These are phyloP conservation scores for Mionectes macconnelli DNA, from an alignment of 2,113 vertebrate genomes.

Conservation along the genomic window DNA sequence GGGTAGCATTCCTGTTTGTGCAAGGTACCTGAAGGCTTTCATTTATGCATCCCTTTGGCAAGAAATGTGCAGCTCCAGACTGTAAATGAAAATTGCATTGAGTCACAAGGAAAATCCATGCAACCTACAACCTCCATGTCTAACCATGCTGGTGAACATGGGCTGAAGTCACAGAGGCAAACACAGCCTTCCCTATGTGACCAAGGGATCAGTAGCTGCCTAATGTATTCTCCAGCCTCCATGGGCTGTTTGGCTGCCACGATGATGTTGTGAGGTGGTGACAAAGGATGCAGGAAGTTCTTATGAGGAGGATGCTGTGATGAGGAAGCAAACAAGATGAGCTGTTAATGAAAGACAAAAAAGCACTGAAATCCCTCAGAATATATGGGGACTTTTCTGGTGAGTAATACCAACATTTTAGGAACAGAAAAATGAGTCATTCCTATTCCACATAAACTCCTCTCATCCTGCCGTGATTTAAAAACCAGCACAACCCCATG, in stretches of 20 bases:
- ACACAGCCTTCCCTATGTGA: neutral
- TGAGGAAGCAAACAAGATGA: slow-evolving; percentile 14
- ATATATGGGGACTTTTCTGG: slow-evolving; percentile 34
- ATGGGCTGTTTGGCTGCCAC: neutral
- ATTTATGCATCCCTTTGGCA: neutral
- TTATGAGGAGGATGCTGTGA: neutral
- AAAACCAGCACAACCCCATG: neutral
- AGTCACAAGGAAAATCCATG: slow-evolving; percentile 9
- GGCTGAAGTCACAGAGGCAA: neutral
- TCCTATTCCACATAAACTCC: neutral
- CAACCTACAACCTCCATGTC: neutral
- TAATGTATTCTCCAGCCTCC: slow-evolving; percentile 36
- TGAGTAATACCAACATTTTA: slow-evolving; percentile 49
- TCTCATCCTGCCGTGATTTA: neutral
- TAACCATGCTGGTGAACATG: neutral
- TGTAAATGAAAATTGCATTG: slow-evolving; percentile 20
- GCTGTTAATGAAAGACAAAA: slow-evolving; percentile 34
- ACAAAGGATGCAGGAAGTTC: slow-evolving; percentile 45
- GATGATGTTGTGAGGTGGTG: neutral
- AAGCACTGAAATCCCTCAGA: slow-evolving; percentile 29
- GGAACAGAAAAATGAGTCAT: slow-evolving; percentile 47
- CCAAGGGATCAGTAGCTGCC: neutral
- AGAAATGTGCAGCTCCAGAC: neutral
- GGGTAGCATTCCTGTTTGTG: neutral
- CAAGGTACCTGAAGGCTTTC: neutral